phyloP scores from a whole-genome alignment of 2,113 vertebrate genomes.

The Cervus canadensis region DNA sequence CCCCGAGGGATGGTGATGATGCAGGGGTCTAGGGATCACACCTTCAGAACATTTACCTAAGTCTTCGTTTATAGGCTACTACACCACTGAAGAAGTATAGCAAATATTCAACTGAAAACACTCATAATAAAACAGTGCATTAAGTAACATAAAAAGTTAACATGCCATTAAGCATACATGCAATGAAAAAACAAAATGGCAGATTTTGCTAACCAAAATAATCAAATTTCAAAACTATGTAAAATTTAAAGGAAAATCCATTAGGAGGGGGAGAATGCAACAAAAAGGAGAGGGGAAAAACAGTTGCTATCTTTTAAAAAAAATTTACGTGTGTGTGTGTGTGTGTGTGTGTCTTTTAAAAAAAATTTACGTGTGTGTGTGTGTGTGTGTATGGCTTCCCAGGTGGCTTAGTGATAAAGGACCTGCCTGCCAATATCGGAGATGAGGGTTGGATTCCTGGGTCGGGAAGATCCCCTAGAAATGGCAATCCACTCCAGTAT shows the following conservation, averaged over 20 bases:
- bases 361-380: too few relatives aligned
- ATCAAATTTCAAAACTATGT: background rate
- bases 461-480: background rate
- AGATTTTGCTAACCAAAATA: slow-evolving; percentile 32
- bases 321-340: background rate
- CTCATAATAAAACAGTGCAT: background rate
- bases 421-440: background rate
- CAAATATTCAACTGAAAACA: background rate
- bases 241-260: background rate
- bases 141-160: background rate
- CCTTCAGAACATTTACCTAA: background rate
- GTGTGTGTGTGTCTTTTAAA: too few relatives aligned
- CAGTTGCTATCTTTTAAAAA: background rate
- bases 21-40: background rate
- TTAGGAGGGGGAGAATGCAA: background rate
- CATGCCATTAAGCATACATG: background rate
- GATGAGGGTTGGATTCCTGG: background rate
- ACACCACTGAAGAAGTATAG: background rate
- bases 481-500: background rate
- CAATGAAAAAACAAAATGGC: background rate
- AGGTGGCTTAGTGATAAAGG: background rate
- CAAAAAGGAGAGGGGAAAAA: background rate
- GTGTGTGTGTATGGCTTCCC: background rate
- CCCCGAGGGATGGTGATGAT: background rate
- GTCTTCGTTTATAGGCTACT: background rate